Evolutionary conservation across 2,888 invertebrate species (phyloP), one percentile per base, ranked within the genome.

Genomic region (Apotomis turbidana): DNA sequence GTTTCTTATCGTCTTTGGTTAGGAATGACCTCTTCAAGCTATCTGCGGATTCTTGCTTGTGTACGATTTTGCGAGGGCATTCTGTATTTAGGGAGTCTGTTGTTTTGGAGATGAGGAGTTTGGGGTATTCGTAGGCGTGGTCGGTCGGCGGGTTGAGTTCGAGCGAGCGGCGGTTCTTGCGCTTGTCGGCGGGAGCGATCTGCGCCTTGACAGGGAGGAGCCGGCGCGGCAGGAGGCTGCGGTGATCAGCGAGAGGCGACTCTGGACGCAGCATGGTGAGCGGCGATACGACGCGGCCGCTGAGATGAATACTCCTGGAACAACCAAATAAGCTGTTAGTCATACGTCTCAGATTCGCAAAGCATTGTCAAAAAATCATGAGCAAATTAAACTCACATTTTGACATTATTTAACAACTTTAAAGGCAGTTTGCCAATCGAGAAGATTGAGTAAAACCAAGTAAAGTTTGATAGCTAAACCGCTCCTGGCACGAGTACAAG

Each of bases 241-340:
- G 92, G 80, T 93, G 93, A 82, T 93, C 93, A 90, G 93, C 92
- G 86, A 93, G 93, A n/a, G 93, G 93, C 68, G 93, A 93, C 81
- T 93, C 93, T 78, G 93, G 93, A 78, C 93, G 93, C 86, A 93
- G 87, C 93, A 93, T 93, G 80, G 80, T 87, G 84, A 86, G 85
- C 90, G 90, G 87, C 89, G 85, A 80, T 82, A 81, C 80, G 82
- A 75, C 78, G 78, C 82, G 86, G 89, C 90, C 89, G 87, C 88
- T 81, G 83, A 78, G 78, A 80, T 79, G 78, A 81, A 83, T 83
- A 84, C 88, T 83, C 93, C 93, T 93, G 90, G 0, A 91, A 92
- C 86, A 87, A 90, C 41, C 41, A 41, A 41, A 41, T 41, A 41
- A 6, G 5, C 6, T 41, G 5, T 41, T 41, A 41, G 5, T 41